phyloP scores from a whole-genome alignment of 2,888 invertebrate species.

The Perizoma affinitatum region DNA sequence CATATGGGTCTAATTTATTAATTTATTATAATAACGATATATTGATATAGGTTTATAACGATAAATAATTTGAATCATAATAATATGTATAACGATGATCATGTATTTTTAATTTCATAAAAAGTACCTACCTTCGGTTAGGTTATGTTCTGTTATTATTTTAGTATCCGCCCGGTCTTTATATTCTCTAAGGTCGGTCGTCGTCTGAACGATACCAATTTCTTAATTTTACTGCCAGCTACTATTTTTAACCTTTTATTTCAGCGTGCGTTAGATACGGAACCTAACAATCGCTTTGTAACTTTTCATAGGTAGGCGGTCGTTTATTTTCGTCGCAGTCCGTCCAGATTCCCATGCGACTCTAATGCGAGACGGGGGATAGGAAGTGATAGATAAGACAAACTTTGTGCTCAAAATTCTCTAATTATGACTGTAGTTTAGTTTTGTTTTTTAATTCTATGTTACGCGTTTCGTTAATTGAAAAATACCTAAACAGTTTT shows the following conservation, averaged over 20 bases:
- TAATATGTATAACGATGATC: background rate
- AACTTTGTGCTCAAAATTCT: constrained; percentile 10
- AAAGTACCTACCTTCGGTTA: background rate
- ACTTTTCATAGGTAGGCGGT: constrained; percentile 46
- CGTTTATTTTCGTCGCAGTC: constrained; percentile 42
- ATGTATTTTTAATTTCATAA: background rate
- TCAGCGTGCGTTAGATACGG: constrained; percentile 50
- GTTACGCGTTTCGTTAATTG: no score
- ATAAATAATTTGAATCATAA: no score
- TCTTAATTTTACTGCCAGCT: constrained; percentile 65
- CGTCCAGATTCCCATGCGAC: constrained; percentile 10
- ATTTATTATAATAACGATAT: no score
- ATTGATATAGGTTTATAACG: no score
- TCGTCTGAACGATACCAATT: constrained; percentile 34
- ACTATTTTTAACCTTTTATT: constrained; percentile 68
- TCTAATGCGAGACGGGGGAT: no score
- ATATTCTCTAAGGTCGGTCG: background rate
- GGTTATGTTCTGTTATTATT: constrained; percentile 12
- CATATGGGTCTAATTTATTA: no score
- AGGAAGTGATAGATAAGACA: constrained; percentile 25
- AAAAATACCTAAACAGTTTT: no score
- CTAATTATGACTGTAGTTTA: no score
- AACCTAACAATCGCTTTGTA: constrained; percentile 60
- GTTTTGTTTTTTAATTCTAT: no score
- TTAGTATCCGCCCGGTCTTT: constrained; percentile 1